Percentiles rank a stretch among this genome's conserved stretches.
phyloP scores from a whole-genome alignment of 2,797 vertebrate genomes.

The Holocentrus rufus region DNA sequence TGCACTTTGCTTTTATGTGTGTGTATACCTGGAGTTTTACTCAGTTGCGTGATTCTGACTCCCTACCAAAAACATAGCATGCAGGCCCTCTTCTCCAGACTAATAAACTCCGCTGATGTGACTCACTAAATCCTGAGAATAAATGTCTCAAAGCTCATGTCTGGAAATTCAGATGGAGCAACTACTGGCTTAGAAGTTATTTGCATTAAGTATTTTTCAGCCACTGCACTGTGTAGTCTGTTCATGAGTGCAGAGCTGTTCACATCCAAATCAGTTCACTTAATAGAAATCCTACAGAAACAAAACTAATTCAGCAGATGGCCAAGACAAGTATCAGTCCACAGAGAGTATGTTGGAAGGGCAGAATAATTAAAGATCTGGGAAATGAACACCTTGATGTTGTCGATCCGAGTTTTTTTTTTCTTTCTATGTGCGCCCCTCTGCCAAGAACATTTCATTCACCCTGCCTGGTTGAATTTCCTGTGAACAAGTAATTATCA shows the following conservation, averaged over 20 bases:
- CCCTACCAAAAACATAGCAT: neutral
- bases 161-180: neutral
- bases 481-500: conserved; percentile 46
- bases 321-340: neutral
- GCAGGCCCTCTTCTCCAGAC: neutral
- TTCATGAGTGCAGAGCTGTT: conserved; percentile 2
- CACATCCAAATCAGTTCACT: neutral
- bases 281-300: neutral
- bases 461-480: conserved; percentile 1
- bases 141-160: neutral
- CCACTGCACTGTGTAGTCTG: neutral
- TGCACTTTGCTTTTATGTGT: neutral
- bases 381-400: conserved; percentile 21
- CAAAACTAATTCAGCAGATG: conserved; percentile 14
- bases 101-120: neutral
- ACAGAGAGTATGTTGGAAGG: neutral
- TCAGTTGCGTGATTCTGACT: neutral
- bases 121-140: neutral
- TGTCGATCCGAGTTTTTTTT: neutral
- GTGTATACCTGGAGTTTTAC: neutral
- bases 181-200: neutral
- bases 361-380: conserved; percentile 2
- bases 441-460: conserved; percentile 29
- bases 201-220: neutral
- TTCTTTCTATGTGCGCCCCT: conserved; percentile 4